A percentile compares a stretch with the other conserved stretches of the same genome.
Evolutionary conservation across 2,888 invertebrate genomes (phyloP).

Genomic region (Pseudococcus viburni): DNA sequence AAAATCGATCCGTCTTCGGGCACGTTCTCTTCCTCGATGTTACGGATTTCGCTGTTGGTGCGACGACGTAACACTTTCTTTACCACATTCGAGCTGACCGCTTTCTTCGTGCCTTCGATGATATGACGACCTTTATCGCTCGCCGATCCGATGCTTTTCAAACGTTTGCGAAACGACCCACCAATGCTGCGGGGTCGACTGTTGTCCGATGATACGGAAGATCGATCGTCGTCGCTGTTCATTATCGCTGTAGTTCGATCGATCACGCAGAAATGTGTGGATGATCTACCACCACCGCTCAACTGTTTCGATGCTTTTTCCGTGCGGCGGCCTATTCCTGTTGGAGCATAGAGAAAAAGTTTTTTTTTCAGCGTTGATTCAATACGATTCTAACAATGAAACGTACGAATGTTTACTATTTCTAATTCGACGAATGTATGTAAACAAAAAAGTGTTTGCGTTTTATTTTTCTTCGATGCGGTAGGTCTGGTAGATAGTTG

Average conservation of each 20-base stretch:
- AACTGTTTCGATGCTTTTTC: background rate
- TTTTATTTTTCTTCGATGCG: background rate
- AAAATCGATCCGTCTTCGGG: background rate
- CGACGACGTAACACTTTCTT: conserved; percentile 57
- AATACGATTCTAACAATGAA: background rate
- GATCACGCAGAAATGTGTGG: background rate
- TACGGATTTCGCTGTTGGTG: conserved; percentile 59
- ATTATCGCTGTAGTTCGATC: background rate
- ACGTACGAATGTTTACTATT: conserved; percentile 33
- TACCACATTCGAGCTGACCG: conserved; percentile 54
- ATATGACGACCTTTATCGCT: conserved; percentile 56
- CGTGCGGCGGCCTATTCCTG: background rate
- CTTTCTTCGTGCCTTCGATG: conserved; percentile 47
- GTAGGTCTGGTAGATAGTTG: too few species aligned
- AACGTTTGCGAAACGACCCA: conserved; percentile 58
- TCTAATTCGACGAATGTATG: conserved; percentile 27
- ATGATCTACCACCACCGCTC: background rate
- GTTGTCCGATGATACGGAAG: conserved; percentile 42
- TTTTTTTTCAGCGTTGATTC: background rate
- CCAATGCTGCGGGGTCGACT: conserved; percentile 53
- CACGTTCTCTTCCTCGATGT: conserved; percentile 42
- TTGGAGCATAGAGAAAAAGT: background rate
- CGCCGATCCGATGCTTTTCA: conserved; percentile 60
- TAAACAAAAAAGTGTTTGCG: background rate
- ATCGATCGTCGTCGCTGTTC: conserved; percentile 60